Evolutionary conservation across 2,797 vertebrate genomes (phyloP).

Genomic region (Choloepus didactylus): DNA sequence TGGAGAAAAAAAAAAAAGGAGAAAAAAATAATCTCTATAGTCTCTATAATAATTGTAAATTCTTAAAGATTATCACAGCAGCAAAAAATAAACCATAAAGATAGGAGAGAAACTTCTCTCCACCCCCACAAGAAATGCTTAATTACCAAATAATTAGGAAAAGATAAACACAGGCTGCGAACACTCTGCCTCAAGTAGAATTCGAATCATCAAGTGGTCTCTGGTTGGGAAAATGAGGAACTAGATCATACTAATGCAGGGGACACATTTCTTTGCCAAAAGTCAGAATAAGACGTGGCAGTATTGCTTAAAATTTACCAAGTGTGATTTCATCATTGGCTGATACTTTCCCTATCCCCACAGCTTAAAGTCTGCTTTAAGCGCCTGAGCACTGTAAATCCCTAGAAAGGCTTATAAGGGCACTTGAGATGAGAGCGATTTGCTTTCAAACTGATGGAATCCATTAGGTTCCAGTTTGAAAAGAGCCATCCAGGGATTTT

Average conservation of each 20-base stretch:
- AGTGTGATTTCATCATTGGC: slow-evolving; percentile 27
- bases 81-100: slow-evolving; percentile 52
- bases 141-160: slow-evolving; percentile 62
- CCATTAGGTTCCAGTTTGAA: background rate
- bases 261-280: slow-evolving; percentile 29
- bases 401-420: background rate
- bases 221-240: slow-evolving; percentile 58
- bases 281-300: slow-evolving; percentile 61
- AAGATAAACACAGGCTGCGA: slow-evolving; percentile 56
- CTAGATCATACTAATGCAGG: slow-evolving; percentile 48
- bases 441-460: slow-evolving; percentile 20
- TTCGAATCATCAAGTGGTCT: slow-evolving; percentile 37
- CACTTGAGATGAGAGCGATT: background rate
- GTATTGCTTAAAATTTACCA: slow-evolving; percentile 58
- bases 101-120: background rate
- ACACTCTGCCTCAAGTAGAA: slow-evolving; percentile 25
- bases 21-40: background rate
- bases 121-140: background rate
- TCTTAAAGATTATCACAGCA: slow-evolving; percentile 38
- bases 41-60: slow-evolving; percentile 54
- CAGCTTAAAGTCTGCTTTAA: background rate
- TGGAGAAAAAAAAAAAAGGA: slow-evolving; percentile 37
- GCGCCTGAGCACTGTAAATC: background rate
- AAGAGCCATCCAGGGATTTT: background rate
- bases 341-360: background rate